phyloP scores from a whole-genome alignment of 37 sponge, comb jelly and placozoan species.

The Sycon ciliatum region DNA sequence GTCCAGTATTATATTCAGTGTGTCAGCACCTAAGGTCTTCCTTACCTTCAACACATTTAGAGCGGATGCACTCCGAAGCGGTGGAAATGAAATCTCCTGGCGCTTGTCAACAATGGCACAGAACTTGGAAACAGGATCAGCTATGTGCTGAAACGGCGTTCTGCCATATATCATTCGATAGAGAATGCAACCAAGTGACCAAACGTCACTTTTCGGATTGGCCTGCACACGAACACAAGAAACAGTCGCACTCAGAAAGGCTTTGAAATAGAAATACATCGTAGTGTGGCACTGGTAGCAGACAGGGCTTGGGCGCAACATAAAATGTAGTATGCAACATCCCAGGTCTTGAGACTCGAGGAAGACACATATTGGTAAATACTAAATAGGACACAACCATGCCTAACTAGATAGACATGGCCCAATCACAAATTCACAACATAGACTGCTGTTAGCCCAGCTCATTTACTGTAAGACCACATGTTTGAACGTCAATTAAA shows the following conservation, averaged over 20 bases:
- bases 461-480: no score
- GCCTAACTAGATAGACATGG: no score
- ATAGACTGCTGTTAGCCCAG: no score
- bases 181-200: conserved; percentile 83
- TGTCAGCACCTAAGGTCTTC: conserved; percentile 14
- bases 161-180: conserved; percentile 57
- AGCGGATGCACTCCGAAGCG: conserved; percentile 3
- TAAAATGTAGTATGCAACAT: no score
- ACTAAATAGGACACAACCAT: no score
- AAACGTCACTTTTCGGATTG: conserved; percentile 58
- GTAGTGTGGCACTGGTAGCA: no score
- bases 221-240: conserved; percentile 20
- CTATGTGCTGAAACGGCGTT: conserved; percentile 59
- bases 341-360: no score
- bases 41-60: conserved; percentile 40
- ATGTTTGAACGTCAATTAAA: no score
- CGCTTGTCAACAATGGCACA: conserved; percentile 43
- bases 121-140: conserved; percentile 27
- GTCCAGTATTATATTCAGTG: no score
- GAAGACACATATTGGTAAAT: background rate
- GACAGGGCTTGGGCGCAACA: no score
- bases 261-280: background rate
- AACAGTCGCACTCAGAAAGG: background rate
- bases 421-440: no score
- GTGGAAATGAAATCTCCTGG: conserved; percentile 40